Conservation (phyloP, 1,140 invertebrate genomes). For the Cardiocondyla obscurior region DNA sequence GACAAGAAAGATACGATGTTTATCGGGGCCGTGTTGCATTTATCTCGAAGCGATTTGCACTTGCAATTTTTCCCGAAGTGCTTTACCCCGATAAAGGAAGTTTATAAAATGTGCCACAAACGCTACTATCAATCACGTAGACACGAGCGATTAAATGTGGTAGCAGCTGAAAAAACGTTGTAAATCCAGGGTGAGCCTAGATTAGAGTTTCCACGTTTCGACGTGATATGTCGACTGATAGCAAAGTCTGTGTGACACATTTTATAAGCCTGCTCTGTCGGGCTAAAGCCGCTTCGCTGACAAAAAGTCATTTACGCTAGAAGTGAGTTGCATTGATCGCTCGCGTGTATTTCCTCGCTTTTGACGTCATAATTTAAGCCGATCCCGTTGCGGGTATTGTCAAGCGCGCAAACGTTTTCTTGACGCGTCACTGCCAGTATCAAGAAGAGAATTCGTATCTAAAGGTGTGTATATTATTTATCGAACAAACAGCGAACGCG, state of each 20-base stretch:
- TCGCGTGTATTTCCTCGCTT: slow-evolving; percentile 5
- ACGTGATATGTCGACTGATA: slow-evolving; percentile 42
- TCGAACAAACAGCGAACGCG: no score
- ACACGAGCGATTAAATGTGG: slow-evolving; percentile 37
- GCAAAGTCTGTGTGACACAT: slow-evolving; percentile 38
- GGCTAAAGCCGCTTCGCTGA: slow-evolving; percentile 10
- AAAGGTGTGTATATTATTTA: no score
- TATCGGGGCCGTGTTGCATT: not conserved
- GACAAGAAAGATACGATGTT: not conserved
- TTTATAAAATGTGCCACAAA: slow-evolving; percentile 30
- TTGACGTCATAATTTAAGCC: slow-evolving; percentile 9
- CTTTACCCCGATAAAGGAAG: slow-evolving; percentile 17
- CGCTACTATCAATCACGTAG: slow-evolving; percentile 24
- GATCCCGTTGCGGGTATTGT: slow-evolving; percentile 10
- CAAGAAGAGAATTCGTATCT: no score
- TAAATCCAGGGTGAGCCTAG: slow-evolving; percentile 18
- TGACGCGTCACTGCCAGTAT: not conserved
- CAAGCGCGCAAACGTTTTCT: not conserved
- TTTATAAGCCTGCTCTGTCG: slow-evolving; percentile 36
- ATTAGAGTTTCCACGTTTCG: slow-evolving; percentile 39
- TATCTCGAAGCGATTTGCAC: slow-evolving; percentile 11
- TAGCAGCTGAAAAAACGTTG: slow-evolving; percentile 39
- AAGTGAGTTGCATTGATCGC: slow-evolving; percentile 27
- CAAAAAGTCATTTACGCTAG: slow-evolving; percentile 41
- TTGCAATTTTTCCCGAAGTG: slow-evolving; percentile 36